phyloP scores from a whole-genome alignment of 2,888 invertebrate genomes.

The Slavum lentiscoides region DNA sequence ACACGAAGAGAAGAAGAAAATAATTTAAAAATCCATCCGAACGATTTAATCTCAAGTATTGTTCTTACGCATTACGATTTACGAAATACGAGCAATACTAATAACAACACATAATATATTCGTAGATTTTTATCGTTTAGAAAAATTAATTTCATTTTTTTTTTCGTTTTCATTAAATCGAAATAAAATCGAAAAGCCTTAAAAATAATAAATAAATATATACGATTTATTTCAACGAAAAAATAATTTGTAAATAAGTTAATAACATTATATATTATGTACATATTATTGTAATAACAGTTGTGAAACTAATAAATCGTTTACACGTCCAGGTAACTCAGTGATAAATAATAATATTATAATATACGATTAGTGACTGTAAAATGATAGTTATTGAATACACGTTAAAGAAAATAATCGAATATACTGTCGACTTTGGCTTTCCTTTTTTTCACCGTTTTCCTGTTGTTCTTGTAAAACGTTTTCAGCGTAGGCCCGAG shows the following conservation, averaged over 20 bases:
- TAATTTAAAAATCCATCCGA: too few relatives aligned
- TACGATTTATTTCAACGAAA: not conserved
- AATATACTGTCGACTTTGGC: constrained; percentile 13
- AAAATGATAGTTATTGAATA: not conserved
- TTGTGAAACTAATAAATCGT: not conserved
- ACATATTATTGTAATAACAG: not conserved
- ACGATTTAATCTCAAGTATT: too few relatives aligned
- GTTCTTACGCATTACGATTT: not conserved
- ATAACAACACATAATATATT: too few relatives aligned
- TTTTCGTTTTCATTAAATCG: too few relatives aligned
- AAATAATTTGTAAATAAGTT: constrained; percentile 17
- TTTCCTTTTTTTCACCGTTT: constrained; percentile 26
- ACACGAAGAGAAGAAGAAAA: too few relatives aligned
- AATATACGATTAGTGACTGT: not conserved
- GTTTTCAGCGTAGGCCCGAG: constrained; percentile 65
- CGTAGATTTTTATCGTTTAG: too few relatives aligned
- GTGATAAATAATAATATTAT: not conserved
- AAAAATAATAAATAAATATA: constrained; percentile 4
- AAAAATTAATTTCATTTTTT: too few relatives aligned
- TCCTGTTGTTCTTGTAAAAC: constrained; percentile 38
- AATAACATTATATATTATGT: not conserved
- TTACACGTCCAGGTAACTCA: constrained; percentile 25
- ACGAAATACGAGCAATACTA: not conserved
- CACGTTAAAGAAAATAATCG: constrained; percentile 32
- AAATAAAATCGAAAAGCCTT: too few relatives aligned